A percentile compares a stretch with the other conserved stretches of the same genome.
These are phyloP conservation scores for Arothron firmamentum DNA, from an alignment of 2,113 vertebrate genomes.

Conservation along the genomic window DNA sequence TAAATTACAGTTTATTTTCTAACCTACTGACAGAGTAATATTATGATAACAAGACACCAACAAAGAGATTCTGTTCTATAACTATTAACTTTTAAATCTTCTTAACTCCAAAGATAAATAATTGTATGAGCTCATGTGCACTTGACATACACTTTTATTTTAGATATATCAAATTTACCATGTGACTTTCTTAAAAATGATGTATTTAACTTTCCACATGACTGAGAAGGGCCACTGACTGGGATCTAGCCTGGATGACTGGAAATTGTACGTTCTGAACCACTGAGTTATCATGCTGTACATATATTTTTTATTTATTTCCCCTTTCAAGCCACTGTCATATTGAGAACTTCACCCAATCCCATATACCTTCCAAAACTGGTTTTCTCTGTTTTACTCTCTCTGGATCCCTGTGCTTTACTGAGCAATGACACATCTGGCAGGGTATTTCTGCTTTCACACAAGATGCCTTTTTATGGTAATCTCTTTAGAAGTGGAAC, in stretches of 20 bases:
- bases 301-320: too few species aligned
- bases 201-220: too few species aligned
- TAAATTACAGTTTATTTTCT: constrained; percentile 24
- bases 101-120: neutral
- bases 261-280: too few species aligned
- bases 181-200: too few species aligned
- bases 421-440: constrained; percentile 39
- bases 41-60: neutral
- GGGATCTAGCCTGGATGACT: too few species aligned
- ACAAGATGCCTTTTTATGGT: constrained; percentile 41
- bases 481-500: constrained; percentile 42
- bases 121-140: constrained; percentile 11
- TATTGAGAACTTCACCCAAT: too few species aligned
- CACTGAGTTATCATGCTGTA: too few species aligned
- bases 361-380: neutral
- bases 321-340: too few species aligned
- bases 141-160: neutral
- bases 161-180: too few species aligned
- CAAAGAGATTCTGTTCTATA: neutral
- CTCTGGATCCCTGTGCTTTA: constrained; percentile 13
- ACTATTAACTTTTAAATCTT: neutral
- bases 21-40: constrained; percentile 2
- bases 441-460: constrained; percentile 44
- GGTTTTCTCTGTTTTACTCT: constrained; percentile 21
- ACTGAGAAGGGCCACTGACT: too few species aligned